These are phyloP conservation scores for Philopotamus ludificatus DNA, from an alignment of 1,140 invertebrate species.

Conservation along the genomic window DNA sequence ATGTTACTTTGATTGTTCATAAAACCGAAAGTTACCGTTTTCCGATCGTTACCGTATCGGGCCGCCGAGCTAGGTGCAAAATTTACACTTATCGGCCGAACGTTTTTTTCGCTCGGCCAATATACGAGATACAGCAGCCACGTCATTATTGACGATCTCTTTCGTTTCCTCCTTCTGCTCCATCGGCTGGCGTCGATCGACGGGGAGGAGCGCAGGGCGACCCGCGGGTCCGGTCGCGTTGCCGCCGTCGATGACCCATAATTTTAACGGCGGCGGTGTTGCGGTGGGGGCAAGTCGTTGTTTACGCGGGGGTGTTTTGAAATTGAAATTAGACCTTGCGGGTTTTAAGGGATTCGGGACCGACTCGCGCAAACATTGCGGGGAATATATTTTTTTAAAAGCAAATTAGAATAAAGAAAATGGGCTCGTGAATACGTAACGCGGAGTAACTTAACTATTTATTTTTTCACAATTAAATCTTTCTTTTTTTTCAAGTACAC, in stretches of 20 bases:
- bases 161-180: slow-evolving; percentile 27
- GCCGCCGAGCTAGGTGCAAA: too few relatives aligned
- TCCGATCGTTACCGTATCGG: slow-evolving; percentile 24
- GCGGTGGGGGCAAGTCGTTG: slow-evolving; percentile 26
- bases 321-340: slow-evolving; percentile 42
- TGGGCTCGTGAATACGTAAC: slow-evolving; percentile 16
- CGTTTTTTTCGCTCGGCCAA: slow-evolving; percentile 10
- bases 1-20: slow-evolving; percentile 35
- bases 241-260: background rate
- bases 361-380: slow-evolving; percentile 21
- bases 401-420: slow-evolving; percentile 38
- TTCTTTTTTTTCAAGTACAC: too few relatives aligned
- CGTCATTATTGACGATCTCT: slow-evolving; percentile 29
- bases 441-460: too few relatives aligned
- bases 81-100: slow-evolving; percentile 28
- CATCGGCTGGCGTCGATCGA: slow-evolving; percentile 6
- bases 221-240: too few relatives aligned
- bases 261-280: background rate
- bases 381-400: slow-evolving; percentile 36
- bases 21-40: slow-evolving; percentile 25
- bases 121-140: slow-evolving; percentile 4
- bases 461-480: too few relatives aligned
- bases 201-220: background rate
- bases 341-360: slow-evolving; percentile 19
- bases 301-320: slow-evolving; percentile 41